phyloP scores from a whole-genome alignment of 2,888 invertebrate genomes.

The Netelia fuscicornis region DNA sequence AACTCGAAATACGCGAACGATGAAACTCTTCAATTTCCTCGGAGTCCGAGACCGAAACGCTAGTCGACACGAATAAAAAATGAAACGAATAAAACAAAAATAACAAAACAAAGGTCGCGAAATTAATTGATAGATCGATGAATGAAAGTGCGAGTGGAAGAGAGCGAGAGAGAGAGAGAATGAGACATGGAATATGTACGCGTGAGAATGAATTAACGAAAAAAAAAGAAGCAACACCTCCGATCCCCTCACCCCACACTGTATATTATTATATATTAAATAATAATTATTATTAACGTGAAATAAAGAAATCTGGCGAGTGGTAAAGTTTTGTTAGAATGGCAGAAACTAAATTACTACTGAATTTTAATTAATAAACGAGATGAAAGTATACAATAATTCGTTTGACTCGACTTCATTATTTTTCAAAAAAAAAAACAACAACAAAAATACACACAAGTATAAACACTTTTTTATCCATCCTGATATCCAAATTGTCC shows the following conservation, averaged over 20 bases:
- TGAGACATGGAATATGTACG: conserved; percentile 54
- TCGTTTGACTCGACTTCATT: conserved; percentile 72
- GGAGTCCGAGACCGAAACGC: conserved; percentile 61
- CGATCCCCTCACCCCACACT: conserved; percentile 74
- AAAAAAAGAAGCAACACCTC: conserved; percentile 67
- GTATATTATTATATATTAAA: conserved; percentile 84
- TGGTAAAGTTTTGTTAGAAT: conserved; percentile 84
- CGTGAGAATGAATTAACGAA: conserved; percentile 56
- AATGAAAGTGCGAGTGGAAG: conserved; percentile 48
- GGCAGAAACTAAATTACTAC: conserved; percentile 84
- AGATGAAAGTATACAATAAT: conserved; percentile 84
- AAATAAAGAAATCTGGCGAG: conserved; percentile 80
- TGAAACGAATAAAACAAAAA: neutral
- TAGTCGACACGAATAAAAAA: conserved; percentile 58
- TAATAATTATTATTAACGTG: conserved; percentile 83
- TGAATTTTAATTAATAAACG: conserved; percentile 85
- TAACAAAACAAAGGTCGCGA: neutral
- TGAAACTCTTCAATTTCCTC: conserved; percentile 68
- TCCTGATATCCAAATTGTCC: conserved; percentile 26
- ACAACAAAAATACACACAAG: neutral
- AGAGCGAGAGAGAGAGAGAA: conserved; percentile 34
- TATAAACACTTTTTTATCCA: conserved; percentile 6
- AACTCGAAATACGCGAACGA: conserved; percentile 37
- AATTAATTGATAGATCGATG: conserved; percentile 54
- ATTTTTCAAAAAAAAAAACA: conserved; percentile 36